Evolutionary conservation across 2,888 invertebrate genomes (phyloP).

Genomic region (Standfussiana lucernea): DNA sequence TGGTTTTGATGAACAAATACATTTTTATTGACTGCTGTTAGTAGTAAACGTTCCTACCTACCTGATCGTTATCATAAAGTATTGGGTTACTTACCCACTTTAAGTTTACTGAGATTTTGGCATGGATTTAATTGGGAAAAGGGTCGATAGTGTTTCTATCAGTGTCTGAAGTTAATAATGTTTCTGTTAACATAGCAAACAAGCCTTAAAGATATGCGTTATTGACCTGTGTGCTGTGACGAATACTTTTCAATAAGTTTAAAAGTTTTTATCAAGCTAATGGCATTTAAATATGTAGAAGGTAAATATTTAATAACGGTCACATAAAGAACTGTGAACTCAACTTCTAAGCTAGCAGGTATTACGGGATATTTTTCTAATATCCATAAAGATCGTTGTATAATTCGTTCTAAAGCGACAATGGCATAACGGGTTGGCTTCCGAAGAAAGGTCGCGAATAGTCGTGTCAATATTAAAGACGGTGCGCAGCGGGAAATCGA

Average conservation of each 20-base stretch:
- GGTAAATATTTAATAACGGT: slow-evolving; percentile 53
- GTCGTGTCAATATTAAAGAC: slow-evolving; percentile 27
- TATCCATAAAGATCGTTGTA: slow-evolving; percentile 60
- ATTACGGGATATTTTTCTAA: slow-evolving; percentile 60
- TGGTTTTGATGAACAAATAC: slow-evolving; percentile 25
- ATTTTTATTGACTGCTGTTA: slow-evolving; percentile 35
- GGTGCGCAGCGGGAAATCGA: slow-evolving; percentile 45
- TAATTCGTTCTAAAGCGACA: slow-evolving; percentile 59
- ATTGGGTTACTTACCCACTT: not conserved
- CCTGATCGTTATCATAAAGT: not conserved
- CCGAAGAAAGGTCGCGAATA: slow-evolving; percentile 38
- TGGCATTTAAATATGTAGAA: slow-evolving; percentile 2
- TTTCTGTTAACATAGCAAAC: not conserved
- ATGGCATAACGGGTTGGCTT: slow-evolving; percentile 56
- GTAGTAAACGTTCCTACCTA: not conserved
- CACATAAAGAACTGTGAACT: slow-evolving; percentile 15
- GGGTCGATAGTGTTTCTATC: not conserved
- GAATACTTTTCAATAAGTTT: not conserved
- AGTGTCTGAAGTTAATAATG: not conserved
- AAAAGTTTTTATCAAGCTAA: not conserved
- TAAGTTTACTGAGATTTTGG: not conserved
- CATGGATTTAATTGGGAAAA: not conserved
- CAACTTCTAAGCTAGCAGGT: slow-evolving; percentile 25
- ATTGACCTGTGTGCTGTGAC: not conserved
- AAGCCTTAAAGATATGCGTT: not conserved